Evolutionary conservation across 2,113 vertebrate genomes (phyloP).

Genomic region (Zosterops hypoxanthus): DNA sequence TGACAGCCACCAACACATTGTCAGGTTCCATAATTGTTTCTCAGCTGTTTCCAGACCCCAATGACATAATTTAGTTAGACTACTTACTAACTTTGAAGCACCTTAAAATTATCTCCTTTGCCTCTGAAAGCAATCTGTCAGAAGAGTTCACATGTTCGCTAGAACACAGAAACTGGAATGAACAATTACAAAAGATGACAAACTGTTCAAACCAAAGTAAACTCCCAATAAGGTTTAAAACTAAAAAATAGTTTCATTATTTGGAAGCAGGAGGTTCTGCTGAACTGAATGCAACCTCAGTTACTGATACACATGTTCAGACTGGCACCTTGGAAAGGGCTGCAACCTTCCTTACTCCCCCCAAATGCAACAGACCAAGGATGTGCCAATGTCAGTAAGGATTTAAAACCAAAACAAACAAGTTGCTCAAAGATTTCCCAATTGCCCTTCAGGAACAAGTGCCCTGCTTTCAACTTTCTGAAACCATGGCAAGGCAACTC

Average conservation of each 20-base stretch:
- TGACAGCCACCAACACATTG: background rate
- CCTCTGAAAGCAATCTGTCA: background rate
- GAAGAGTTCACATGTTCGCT: background rate
- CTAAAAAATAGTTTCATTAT: background rate
- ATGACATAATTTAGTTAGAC: background rate
- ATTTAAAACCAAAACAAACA: constrained; percentile 29
- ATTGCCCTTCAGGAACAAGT: background rate
- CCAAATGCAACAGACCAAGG: background rate
- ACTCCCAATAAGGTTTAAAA: background rate
- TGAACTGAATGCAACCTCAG: background rate
- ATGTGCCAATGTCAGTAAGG: background rate
- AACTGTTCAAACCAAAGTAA: background rate
- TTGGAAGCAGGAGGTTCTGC: background rate
- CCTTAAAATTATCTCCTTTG: constrained; percentile 25
- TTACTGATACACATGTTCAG: background rate
- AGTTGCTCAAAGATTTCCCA: constrained; percentile 13
- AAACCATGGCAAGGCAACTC: background rate
- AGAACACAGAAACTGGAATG: background rate
- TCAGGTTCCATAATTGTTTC: background rate
- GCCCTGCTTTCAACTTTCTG: background rate
- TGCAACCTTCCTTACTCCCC: background rate
- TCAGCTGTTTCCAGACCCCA: background rate
- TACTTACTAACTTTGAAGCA: constrained; percentile 3
- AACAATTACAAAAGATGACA: background rate
- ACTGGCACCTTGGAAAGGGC: background rate